Percentiles rank a stretch among this genome's conserved stretches.
Evolutionary conservation across 2,888 invertebrate species (phyloP).

Genomic region (Drosophila barbarae): DNA sequence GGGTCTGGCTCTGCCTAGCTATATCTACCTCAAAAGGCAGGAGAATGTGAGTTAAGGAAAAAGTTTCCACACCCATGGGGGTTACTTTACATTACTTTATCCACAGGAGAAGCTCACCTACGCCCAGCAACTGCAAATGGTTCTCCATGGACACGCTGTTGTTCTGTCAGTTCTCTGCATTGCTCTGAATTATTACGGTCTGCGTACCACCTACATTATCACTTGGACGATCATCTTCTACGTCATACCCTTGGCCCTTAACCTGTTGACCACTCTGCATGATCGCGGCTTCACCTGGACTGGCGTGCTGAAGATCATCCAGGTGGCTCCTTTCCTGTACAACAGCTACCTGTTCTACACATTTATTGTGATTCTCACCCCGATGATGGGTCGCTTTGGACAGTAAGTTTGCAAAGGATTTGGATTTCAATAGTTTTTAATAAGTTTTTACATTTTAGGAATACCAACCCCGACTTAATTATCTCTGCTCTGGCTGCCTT

Average conservation of each 20-base stretch:
- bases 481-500: conserved; percentile 79
- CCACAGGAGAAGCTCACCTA: conserved; percentile 65
- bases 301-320: conserved; percentile 70
- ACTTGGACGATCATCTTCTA: conserved; percentile 74
- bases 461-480: conserved; percentile 81
- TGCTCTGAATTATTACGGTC: conserved; percentile 52
- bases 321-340: conserved; percentile 79
- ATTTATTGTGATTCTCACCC: conserved; percentile 81
- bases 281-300: conserved; percentile 65
- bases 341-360: conserved; percentile 80
- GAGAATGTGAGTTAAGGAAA: conserved; percentile 60
- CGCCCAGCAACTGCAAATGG: conserved; percentile 71
- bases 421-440: neutral
- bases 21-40: conserved; percentile 66
- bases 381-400: conserved; percentile 82
- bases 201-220: conserved; percentile 73
- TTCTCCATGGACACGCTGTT: conserved; percentile 74
- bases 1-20: conserved; percentile 68
- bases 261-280: conserved; percentile 71
- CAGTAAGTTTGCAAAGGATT: conserved; percentile 50
- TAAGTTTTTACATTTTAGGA: conserved; percentile 42
- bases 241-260: conserved; percentile 63
- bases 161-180: conserved; percentile 58
- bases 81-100: neutral
- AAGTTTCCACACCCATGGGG: fast-evolving